Conservation (phyloP, 2,797 vertebrate species). For the Crocidura indochinensis region DNA sequence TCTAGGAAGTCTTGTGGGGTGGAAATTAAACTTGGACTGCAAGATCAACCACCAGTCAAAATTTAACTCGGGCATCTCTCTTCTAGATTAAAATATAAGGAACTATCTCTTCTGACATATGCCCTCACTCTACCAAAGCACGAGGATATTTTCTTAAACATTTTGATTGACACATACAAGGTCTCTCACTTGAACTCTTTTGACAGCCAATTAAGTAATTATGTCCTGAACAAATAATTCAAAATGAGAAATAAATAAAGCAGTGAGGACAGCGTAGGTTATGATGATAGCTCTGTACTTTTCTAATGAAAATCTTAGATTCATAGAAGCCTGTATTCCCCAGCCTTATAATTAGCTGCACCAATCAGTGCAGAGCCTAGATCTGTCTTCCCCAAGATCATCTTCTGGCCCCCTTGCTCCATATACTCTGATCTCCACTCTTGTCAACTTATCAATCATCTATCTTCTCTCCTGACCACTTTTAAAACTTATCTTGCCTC, state of each 20-base stretch:
- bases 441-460: not conserved
- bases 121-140: not conserved
- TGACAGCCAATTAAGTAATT: not conserved
- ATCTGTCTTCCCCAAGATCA: not conserved
- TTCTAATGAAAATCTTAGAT: not conserved
- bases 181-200: not conserved
- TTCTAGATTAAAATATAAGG: not conserved
- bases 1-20: rapidly evolving
- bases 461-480: not conserved
- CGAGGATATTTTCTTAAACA: not conserved
- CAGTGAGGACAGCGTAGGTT: not conserved
- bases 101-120: not conserved
- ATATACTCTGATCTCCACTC: not conserved
- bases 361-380: not conserved
- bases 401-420: too few relatives aligned
- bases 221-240: not conserved
- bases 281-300: not conserved
- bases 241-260: not conserved
- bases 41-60: not conserved
- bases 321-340: not conserved
- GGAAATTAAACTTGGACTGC: rapidly evolving
- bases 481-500: not conserved
- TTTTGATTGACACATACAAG: not conserved
- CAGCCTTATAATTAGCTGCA: not conserved
- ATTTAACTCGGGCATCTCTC: not conserved